phyloP scores from a whole-genome alignment of 2,888 invertebrate genomes.

The Cephonodes hylas region DNA sequence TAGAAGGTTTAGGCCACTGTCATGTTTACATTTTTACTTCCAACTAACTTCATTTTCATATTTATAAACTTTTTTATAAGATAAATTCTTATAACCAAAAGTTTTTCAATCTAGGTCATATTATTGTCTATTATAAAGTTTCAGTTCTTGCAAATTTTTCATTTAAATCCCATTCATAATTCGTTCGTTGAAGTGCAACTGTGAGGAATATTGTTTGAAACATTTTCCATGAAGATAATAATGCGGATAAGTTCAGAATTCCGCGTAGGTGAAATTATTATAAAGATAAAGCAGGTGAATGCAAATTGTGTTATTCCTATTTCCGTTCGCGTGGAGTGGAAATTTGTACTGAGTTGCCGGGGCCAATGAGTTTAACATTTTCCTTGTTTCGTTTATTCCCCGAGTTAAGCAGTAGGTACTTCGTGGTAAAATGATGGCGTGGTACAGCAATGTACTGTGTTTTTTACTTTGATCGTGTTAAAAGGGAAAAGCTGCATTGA shows the following conservation, averaged over 20 bases:
- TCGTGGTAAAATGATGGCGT: background rate
- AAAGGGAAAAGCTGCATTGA: background rate
- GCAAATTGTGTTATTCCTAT: slow-evolving; percentile 9
- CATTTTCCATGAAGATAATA: background rate
- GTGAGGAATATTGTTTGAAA: too few relatives aligned
- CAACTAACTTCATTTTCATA: too few relatives aligned
- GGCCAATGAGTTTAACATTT: background rate
- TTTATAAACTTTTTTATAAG: too few relatives aligned
- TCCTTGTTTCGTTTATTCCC: background rate
- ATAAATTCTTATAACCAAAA: too few relatives aligned
- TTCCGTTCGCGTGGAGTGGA: slow-evolving; percentile 13
- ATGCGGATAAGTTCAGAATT: background rate
- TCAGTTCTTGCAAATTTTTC: too few relatives aligned
- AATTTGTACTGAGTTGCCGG: slow-evolving; percentile 16
- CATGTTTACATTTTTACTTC: too few relatives aligned
- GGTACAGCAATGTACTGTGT: background rate
- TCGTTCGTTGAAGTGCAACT: too few relatives aligned
- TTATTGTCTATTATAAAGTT: too few relatives aligned
- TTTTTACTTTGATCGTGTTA: background rate
- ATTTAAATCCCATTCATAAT: too few relatives aligned
- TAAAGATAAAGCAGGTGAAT: slow-evolving; percentile 10
- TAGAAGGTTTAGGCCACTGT: too few relatives aligned
- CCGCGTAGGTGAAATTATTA: background rate
- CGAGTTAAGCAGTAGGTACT: background rate
- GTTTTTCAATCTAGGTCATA: too few relatives aligned